phyloP scores from a whole-genome alignment of 2,888 invertebrate genomes.

The Eilema sororculum region DNA sequence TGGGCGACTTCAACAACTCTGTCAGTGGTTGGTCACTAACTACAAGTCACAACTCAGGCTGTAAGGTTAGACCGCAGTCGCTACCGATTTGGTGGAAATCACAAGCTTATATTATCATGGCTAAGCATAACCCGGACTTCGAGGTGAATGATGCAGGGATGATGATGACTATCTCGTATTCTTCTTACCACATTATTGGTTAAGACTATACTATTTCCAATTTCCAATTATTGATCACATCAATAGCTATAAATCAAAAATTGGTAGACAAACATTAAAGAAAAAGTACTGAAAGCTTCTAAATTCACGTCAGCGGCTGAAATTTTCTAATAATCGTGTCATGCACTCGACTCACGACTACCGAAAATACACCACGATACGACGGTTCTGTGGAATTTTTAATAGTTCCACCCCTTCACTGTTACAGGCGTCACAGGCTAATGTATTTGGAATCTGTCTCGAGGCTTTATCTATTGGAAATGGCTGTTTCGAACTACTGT shows the following conservation, averaged over 20 bases:
- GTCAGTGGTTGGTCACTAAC: too few species aligned
- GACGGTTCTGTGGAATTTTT: slow-evolving; percentile 79
- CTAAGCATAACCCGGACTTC: too few species aligned
- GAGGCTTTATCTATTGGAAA: slow-evolving; percentile 84
- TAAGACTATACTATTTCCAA: background rate
- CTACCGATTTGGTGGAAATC: too few species aligned
- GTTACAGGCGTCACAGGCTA: slow-evolving; percentile 71
- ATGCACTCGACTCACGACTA: slow-evolving; percentile 69
- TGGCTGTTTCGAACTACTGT: slow-evolving; percentile 84
- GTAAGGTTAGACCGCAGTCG: too few species aligned
- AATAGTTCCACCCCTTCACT: slow-evolving; percentile 75
- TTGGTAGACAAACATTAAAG: background rate
- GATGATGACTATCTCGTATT: too few species aligned
- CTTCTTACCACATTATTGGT: background rate
- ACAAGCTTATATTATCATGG: too few species aligned
- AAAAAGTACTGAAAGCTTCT: slow-evolving; percentile 28
- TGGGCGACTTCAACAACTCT: too few species aligned
- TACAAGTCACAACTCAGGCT: too few species aligned
- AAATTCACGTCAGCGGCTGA: slow-evolving; percentile 50
- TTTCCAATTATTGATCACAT: background rate
- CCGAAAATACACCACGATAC: slow-evolving; percentile 64
- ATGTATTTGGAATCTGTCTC: slow-evolving; percentile 86
- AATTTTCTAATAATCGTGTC: slow-evolving; percentile 77
- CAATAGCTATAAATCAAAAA: background rate
- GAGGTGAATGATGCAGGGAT: too few species aligned